Base-by-base conservation (phyloP, 2,797 vertebrate species). In the Aulostomus chinensis region DNA sequence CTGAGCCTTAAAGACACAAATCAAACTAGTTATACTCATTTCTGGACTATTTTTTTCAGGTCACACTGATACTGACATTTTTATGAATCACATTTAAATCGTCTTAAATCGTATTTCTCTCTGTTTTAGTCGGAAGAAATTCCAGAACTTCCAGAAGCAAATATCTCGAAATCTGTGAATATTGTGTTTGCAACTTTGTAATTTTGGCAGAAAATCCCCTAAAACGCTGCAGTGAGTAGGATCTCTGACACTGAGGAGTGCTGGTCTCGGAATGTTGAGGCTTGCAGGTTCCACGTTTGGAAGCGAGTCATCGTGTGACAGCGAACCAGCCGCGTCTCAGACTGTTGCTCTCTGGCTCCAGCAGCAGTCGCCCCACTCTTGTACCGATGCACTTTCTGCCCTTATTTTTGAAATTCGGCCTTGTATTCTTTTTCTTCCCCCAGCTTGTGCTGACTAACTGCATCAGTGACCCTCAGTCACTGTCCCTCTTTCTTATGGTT, bases 361-460 rank as follows among this genome's bases (percentile, higher is more conserved):
- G 6, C 22, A 45, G 9, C 40, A 30, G 13, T 12, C 2, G 7
- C 32, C 22, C 14, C 7, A 9, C 15, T 8, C 32, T 45, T 45
- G 9, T 25, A 39, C 37, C 9, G 9, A 18, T 20, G 20, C 9
- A 25, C 21, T 13, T 31, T 36, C 7, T 35, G 25, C 13, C 17
- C 21, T 28, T 16, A 4, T 17, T 9, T 48, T 28, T 2, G 7
- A 14, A 49, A 15, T 31, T 20, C 14, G 2, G 13, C 17, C 28
- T n/a, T n/a, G 12, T 11, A 21, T 39, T 34, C 16, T 45, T 5
- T 38, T 24, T 13, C 41, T 21, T 50, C 32, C 31, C 41, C 20
- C 18, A 9, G 32, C 25, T 30, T 16, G 12, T 43, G 11, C 40
- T 33, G 14, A 40, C 35, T 16, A 11, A 14, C 21, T 4, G 3